These are phyloP conservation scores for Ctenopoma multispine DNA, from an alignment of 2,797 vertebrate genomes.

Conservation along the genomic window DNA sequence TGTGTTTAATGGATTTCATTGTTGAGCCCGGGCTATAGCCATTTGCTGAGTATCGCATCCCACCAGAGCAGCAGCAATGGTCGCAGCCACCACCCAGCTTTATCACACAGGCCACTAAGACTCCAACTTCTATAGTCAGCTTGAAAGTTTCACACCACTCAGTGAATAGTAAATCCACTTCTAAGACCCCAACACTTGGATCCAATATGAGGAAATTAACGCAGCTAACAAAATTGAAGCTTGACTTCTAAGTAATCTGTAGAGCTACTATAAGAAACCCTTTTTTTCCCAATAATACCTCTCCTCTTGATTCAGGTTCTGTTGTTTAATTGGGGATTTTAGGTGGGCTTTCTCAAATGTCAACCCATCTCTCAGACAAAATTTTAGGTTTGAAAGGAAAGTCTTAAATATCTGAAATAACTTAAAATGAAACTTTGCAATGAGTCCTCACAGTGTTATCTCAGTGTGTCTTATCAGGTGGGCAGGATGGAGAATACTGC, in stretches of 20 bases:
- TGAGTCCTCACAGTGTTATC: conserved; percentile 51
- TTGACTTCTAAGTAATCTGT: conserved; percentile 42
- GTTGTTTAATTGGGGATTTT: conserved; percentile 53
- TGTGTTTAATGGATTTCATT: conserved; percentile 74
- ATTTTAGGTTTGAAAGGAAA: conserved; percentile 36
- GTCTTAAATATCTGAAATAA: conserved; percentile 48
- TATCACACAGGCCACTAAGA: conserved; percentile 67
- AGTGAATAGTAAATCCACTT: conserved; percentile 62
- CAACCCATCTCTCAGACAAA: conserved; percentile 13
- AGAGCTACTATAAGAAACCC: conserved; percentile 38
- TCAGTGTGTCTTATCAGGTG: conserved; percentile 63
- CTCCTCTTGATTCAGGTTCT: conserved; percentile 41
- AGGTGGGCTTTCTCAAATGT: conserved; percentile 35
- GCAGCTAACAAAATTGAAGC: conserved; percentile 46
- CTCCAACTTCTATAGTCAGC: conserved; percentile 65
- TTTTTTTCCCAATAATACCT: conserved; percentile 50
- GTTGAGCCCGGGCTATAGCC: conserved; percentile 50
- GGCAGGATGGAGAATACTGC: conserved; percentile 50
- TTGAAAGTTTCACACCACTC: conserved; percentile 56
- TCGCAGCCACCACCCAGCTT: conserved; percentile 46
- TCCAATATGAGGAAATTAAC: conserved; percentile 48
- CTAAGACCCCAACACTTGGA: conserved; percentile 45
- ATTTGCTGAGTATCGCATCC: conserved; percentile 45
- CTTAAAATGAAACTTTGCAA: conserved; percentile 55
- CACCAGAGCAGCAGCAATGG: conserved; percentile 52